A percentile compares a stretch with the other conserved stretches of the same genome.
Evolutionary conservation across 2,797 vertebrate species (phyloP).

Genomic region (Hypotaenidia okinawae): DNA sequence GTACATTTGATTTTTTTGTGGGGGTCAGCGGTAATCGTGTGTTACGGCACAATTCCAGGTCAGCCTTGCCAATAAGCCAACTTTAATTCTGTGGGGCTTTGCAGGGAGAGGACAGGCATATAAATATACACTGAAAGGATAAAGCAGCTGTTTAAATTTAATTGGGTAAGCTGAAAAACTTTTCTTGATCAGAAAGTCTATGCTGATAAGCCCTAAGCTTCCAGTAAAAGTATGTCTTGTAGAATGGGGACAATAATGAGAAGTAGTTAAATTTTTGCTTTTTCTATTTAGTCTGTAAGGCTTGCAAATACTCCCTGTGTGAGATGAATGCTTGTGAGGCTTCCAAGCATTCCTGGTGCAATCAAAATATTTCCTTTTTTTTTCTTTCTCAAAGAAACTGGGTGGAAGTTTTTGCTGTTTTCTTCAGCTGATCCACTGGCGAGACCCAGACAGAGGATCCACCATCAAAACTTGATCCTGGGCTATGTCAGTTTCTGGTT

Average conservation of each 20-base stretch:
- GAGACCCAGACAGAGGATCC: background rate
- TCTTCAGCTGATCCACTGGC: background rate
- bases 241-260: slow-evolving; percentile 16
- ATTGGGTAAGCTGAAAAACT: background rate
- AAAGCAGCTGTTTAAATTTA: background rate
- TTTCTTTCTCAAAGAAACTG: background rate
- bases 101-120: background rate
- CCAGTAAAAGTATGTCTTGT: slow-evolving; percentile 28
- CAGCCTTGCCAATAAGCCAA: background rate
- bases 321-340: background rate
- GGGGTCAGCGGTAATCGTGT: background rate
- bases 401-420: background rate
- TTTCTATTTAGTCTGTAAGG: slow-evolving; percentile 7
- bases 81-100: background rate
- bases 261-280: slow-evolving; percentile 9
- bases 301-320: background rate
- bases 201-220: background rate
- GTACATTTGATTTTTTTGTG: fast-evolving
- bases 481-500: background rate
- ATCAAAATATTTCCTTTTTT: background rate
- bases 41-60: background rate
- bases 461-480: background rate
- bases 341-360: background rate
- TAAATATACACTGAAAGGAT: background rate
- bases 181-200: background rate